Evolutionary conservation across 2,113 vertebrate genomes (phyloP).

Genomic region (Spilogale gracilis): DNA sequence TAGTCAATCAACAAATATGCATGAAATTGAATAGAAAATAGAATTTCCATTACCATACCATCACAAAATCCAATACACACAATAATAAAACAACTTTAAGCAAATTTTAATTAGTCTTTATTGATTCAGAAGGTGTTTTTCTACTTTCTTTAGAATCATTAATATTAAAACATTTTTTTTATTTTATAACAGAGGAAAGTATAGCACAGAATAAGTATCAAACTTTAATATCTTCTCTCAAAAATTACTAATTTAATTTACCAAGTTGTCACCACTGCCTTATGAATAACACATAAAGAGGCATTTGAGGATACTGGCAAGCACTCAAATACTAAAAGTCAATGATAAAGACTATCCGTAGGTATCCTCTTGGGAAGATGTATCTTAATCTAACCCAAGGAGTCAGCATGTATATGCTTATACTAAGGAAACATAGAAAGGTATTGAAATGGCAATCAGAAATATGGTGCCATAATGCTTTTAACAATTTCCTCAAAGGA

Average conservation of each 20-base stretch:
- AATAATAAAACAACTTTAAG: background rate
- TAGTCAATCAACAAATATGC: background rate
- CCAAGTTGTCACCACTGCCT: background rate
- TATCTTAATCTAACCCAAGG: background rate
- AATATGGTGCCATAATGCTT: background rate
- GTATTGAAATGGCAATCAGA: background rate
- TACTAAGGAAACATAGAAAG: background rate
- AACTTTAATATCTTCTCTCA: background rate
- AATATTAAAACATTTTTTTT: background rate
- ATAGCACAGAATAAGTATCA: background rate
- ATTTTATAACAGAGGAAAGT: background rate
- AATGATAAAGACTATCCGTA: background rate
- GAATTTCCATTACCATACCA: background rate
- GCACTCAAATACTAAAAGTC: background rate
- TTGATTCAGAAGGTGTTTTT: background rate
- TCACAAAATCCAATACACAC: background rate
- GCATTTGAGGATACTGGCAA: background rate
- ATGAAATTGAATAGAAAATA: background rate
- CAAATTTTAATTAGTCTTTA: conserved; percentile 39
- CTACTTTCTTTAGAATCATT: background rate
- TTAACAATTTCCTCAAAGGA: background rate
- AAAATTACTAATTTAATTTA: background rate
- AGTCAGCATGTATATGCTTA: background rate
- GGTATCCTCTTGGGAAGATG: background rate
- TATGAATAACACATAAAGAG: background rate